Conservation (phyloP, 2,113 vertebrate genomes). For the Poeciliopsis retropinna region DNA sequence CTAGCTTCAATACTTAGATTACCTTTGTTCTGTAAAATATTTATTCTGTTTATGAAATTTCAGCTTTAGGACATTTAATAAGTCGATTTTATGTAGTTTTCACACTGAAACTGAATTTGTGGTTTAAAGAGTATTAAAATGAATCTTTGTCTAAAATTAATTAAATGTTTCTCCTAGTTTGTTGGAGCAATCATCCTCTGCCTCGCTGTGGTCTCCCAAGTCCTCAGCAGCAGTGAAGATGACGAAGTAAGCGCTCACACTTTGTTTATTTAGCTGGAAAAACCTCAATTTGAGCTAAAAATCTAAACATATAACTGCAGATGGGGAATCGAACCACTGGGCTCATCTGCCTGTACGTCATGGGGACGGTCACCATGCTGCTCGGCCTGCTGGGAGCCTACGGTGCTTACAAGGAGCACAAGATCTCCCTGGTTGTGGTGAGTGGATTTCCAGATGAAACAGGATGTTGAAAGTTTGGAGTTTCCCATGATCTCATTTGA, state of each 20-base stretch:
- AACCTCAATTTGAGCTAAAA: neutral
- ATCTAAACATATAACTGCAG: conserved; percentile 4
- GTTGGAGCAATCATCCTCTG: conserved; percentile 26
- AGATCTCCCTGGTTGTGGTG: conserved; percentile 48
- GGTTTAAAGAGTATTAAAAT: too few species aligned
- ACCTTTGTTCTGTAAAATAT: too few species aligned
- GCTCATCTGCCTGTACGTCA: conserved; percentile 13
- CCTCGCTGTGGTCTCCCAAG: conserved; percentile 35
- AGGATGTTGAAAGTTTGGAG: neutral
- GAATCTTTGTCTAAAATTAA: neutral
- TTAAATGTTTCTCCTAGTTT: conserved; percentile 36
- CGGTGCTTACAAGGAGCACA: conserved; percentile 57
- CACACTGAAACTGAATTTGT: too few species aligned
- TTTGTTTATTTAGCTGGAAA: neutral
- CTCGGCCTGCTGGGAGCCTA: conserved; percentile 60
- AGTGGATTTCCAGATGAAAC: conserved; percentile 18
- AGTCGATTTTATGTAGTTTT: too few species aligned
- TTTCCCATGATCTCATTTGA: neutral
- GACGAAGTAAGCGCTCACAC: conserved; percentile 30
- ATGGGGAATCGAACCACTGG: neutral
- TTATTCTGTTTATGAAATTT: too few species aligned
- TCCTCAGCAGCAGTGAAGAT: neutral
- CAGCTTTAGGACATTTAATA: too few species aligned
- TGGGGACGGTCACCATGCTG: conserved; percentile 38
- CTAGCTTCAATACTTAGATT: too few species aligned